Evolutionary conservation across 2,888 invertebrate genomes (phyloP).

Genomic region (Dryobotodes eremita): DNA sequence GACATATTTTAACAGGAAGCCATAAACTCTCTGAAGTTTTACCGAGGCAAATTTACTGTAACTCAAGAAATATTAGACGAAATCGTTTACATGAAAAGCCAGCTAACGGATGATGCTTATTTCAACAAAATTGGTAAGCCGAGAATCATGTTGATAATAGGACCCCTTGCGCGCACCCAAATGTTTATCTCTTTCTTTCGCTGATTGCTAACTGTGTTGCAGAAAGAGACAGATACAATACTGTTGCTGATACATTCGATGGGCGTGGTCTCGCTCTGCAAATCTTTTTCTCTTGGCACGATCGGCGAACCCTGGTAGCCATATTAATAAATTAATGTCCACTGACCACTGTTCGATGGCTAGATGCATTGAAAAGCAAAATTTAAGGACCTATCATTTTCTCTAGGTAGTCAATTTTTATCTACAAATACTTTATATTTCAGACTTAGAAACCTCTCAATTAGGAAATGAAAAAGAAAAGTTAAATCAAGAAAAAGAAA

Average conservation of each 20-base stretch:
- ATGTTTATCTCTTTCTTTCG: slow-evolving; percentile 45
- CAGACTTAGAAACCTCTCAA: slow-evolving; percentile 54
- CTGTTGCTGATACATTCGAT: not conserved
- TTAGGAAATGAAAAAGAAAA: slow-evolving; percentile 63
- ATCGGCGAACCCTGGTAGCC: slow-evolving; percentile 22
- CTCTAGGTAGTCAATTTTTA: not conserved
- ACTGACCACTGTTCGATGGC: not conserved
- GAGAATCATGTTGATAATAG: slow-evolving; percentile 30
- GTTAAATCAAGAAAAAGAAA: slow-evolving; percentile 47
- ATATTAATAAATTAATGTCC: too few species aligned
- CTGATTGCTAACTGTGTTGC: not conserved
- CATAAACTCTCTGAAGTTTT: slow-evolving; percentile 70
- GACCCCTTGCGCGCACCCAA: not conserved
- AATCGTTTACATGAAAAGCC: slow-evolving; percentile 59
- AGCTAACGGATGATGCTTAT: slow-evolving; percentile 24
- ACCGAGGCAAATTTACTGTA: slow-evolving; percentile 65
- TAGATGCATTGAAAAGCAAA: not conserved
- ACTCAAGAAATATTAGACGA: slow-evolving; percentile 69
- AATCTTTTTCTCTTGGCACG: slow-evolving; percentile 5
- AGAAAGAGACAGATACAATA: slow-evolving; percentile 53
- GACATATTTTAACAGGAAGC: slow-evolving; percentile 66
- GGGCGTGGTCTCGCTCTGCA: slow-evolving; percentile 41
- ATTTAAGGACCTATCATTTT: not conserved
- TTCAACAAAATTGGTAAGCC: slow-evolving; percentile 39
- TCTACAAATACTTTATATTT: slow-evolving; percentile 16